Percentiles rank a stretch among this genome's conserved stretches.
phyloP scores from a whole-genome alignment of 2,113 vertebrate species.

The Gymnogyps californianus region DNA sequence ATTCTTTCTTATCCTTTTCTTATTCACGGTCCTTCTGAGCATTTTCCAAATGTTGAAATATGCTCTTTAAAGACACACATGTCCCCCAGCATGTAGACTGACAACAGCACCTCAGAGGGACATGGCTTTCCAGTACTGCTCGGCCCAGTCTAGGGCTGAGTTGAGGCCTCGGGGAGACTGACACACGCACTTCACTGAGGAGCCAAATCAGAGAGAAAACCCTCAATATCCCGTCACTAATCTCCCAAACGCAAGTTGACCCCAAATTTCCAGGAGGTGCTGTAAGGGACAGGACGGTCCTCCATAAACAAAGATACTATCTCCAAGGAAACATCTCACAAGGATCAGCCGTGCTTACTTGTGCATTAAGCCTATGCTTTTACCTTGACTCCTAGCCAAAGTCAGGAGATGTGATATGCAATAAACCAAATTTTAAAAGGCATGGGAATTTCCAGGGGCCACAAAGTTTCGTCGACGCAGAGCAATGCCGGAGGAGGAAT shows the following conservation, averaged over 20 bases:
- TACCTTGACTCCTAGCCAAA: background rate
- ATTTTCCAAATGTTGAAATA: background rate
- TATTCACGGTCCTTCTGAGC: background rate
- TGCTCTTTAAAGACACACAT: rapidly evolving
- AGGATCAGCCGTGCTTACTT: background rate
- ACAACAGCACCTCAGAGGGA: background rate
- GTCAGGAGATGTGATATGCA: background rate
- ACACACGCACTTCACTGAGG: background rate
- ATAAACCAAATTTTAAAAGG: background rate
- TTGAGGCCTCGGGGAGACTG: background rate
- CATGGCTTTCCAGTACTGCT: background rate
- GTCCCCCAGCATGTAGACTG: background rate
- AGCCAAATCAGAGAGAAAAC: background rate
- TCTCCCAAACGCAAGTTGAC: background rate
- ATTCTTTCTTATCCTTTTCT: background rate
- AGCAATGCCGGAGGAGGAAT: background rate
- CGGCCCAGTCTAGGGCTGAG: background rate
- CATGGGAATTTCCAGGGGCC: background rate
- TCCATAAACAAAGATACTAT: background rate
- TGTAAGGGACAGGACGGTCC: background rate
- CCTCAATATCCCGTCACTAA: background rate
- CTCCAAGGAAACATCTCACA: background rate
- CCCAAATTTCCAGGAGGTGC: background rate
- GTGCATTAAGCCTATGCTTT: background rate
- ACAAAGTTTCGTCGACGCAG: rapidly evolving